Evolutionary conservation across 2,888 invertebrate genomes (phyloP), one percentile per base, ranked within the genome.

Genomic region (Limnephilus marmoratus): DNA sequence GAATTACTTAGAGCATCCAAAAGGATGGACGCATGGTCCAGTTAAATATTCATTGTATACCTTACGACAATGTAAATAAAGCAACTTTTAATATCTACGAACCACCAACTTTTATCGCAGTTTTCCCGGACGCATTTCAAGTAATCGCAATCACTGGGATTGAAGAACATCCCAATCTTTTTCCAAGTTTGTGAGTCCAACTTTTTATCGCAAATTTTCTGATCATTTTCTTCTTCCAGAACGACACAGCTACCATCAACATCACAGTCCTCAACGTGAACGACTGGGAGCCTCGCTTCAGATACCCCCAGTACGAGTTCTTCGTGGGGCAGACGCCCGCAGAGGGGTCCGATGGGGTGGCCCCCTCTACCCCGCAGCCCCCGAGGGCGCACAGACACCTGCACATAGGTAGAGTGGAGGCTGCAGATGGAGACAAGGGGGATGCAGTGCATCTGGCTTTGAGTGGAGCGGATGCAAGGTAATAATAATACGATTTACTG

Each of bases 251-350:
- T 0, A 97, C 97, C 12, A 97, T 99, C 4, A 98, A 98, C 94
- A 96, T 99, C 49, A 97, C 98, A 1, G 98, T 99, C 29, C 96
- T 97, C 94, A 98, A 99, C 95, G 98, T 98, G 13, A 99, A 99
- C 95, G 99, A 99, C 95, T 99, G 99, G 98, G 98, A 98, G 95
- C 99, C 99, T 0, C 96, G 98, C 92, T 99, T 99, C 96, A 97
- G 98, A 1, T 97, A 98, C 95, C 97, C 98, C 9, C 98, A 98
- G 95, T 99, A 99, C 95, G 98, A 98, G 95, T 99, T 99, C 95
- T 96, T 96, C 93, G 96, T 97, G 93, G 94, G 92, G 93, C 94
- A 87, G 37, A 93, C 93, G 91, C 92, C 91, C 86, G 90, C 82
- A 92, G 90, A 86, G 91, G 92, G 68, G 93, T 91, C 91, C 24